Percentiles rank a stretch among this genome's conserved stretches.
phyloP scores from a whole-genome alignment of 2,888 invertebrate genomes.

The Sepioteuthis lessoniana region DNA sequence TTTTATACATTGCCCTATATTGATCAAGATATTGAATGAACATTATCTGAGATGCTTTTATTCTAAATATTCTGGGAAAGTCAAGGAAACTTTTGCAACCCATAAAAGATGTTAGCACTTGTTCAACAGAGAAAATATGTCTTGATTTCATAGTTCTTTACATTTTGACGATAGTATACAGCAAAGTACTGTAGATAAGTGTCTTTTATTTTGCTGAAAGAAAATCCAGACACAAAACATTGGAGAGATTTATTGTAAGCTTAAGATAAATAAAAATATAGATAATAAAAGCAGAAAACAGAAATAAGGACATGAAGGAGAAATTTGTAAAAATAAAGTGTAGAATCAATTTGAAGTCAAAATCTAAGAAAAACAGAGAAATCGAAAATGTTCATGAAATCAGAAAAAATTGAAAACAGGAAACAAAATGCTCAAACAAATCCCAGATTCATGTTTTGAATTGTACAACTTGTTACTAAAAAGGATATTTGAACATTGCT shows the following conservation, averaged over 20 bases:
- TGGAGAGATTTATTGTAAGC: not conserved
- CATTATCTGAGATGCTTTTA: no score
- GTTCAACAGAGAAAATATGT: no score
- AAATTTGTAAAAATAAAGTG: not conserved
- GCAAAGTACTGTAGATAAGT: not conserved
- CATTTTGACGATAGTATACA: no score
- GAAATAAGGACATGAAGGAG: not conserved
- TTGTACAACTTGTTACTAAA: not conserved
- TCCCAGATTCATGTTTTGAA: not conserved
- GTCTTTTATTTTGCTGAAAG: constrained; percentile 20
- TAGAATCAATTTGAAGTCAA: no score
- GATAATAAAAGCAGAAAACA: not conserved
- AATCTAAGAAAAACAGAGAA: not conserved
- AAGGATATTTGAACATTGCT: not conserved
- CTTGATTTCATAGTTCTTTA: no score
- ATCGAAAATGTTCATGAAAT: not conserved
- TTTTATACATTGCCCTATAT: no score
- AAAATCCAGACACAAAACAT: not conserved
- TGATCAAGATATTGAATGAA: no score
- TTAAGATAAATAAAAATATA: not conserved
- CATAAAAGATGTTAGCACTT: no score
- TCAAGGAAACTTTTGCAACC: no score
- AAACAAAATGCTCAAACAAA: not conserved
- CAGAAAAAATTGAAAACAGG: not conserved
- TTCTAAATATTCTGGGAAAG: no score